phyloP scores from a whole-genome alignment of 2,888 invertebrate species.

The Diaperis boleti region DNA sequence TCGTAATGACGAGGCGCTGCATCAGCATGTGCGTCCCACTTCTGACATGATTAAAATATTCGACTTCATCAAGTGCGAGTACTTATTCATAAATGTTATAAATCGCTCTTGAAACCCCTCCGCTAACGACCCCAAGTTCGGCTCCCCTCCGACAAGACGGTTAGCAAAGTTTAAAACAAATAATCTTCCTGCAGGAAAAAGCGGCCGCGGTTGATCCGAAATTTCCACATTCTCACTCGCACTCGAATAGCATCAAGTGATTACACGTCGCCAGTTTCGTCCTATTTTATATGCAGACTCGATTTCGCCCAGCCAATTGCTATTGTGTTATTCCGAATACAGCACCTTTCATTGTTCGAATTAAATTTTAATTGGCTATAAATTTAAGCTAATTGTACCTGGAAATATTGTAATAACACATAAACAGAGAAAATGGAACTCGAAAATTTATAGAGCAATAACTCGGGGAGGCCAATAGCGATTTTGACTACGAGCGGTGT shows the following conservation, averaged over 20 bases:
- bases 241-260: conserved; percentile 15
- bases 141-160: conserved; percentile 10
- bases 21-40: conserved; percentile 1
- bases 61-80: conserved; percentile 4
- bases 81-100: conserved; percentile 18
- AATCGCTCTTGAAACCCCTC: conserved; percentile 8
- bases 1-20: conserved; percentile 11
- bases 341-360: conserved; percentile 46
- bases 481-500: conserved; percentile 6
- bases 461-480: conserved; percentile 38
- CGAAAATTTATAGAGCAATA: conserved; percentile 48
- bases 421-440: conserved; percentile 43
- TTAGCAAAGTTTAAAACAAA: conserved; percentile 21
- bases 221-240: conserved; percentile 5
- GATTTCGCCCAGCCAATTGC: conserved; percentile 32
- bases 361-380: conserved; percentile 51
- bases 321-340: conserved; percentile 38
- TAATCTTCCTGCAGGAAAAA: no score
- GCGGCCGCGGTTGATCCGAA: conserved; percentile 1
- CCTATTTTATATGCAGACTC: conserved; percentile 25
- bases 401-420: conserved; percentile 49
- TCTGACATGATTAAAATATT: conserved; percentile 11
- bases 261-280: conserved; percentile 4
- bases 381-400: conserved; percentile 48
- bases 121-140: conserved; percentile 8